Base-by-base conservation (phyloP, 2,113 vertebrate genomes). In the cat (Felis catus) region DNA sequence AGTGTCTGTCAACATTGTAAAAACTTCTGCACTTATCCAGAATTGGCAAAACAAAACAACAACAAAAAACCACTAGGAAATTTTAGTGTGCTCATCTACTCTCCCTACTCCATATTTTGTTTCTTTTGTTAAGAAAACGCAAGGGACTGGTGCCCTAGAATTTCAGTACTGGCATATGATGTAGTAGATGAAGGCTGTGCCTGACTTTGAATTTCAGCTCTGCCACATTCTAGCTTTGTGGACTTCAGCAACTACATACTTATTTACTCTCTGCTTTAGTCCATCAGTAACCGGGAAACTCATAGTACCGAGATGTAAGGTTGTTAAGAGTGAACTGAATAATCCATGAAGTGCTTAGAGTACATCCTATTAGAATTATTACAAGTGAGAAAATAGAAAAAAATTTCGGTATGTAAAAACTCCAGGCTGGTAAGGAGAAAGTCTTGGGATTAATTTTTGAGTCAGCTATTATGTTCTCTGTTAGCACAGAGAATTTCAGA, bases 101-200 rank as follows among this genome's bases (percentile, higher is more conserved):
- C 74, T 86, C 13, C 19, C 2, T 51, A 41, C 16, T 78, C 31
- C 58, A 41, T 41, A 0, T 76, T 91, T 33, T 58, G 45, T 84
- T 81, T 78, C 45, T 45, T 41, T 41, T 63, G 4, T 87, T 73
- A 92, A 91, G 33, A 94, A 33, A 36, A 36, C 7, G 23, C 4
- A 14, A 91, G 10, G 19, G 1, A 3, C 6, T 7, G 0, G 3
- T 4, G 16, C 29, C 74, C 13, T 14, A 4, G 14, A 70, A 51
- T 70, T 51, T 82, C 23, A 36, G 7, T 27, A 3, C 21, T 12
- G 9, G 21, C 5, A 10, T 36, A 5, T 13, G 25, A 61, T 2
- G 1, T 29, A 31, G 4, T 25, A 31, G 58, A 74, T 1, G 10
- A 65, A 11, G 2, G 3, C 25, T 1, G 15, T 48, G 5, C 11